Percentiles rank a stretch among this genome's conserved stretches.
These are phyloP conservation scores for Mythimna vitellina DNA, from an alignment of 2,888 invertebrate genomes.

Conservation along the genomic window DNA sequence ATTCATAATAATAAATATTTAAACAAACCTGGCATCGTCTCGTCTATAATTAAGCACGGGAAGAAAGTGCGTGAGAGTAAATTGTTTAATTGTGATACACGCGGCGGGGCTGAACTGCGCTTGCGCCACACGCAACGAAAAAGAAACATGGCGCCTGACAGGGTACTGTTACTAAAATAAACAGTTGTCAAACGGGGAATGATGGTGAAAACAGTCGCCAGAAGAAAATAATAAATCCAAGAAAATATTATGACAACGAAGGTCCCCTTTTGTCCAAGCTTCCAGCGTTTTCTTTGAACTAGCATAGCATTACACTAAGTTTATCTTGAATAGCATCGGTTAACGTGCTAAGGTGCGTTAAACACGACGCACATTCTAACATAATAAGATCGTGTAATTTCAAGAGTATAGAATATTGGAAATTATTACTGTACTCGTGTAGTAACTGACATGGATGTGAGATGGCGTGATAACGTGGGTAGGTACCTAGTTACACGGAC, in stretches of 20 bases:
- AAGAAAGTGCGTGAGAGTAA: constrained; percentile 86
- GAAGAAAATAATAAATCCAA: constrained; percentile 73
- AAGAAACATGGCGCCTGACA: constrained; percentile 67
- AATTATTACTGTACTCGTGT: constrained; percentile 59
- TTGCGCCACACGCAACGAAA: constrained; percentile 73
- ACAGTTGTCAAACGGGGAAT: constrained; percentile 71
- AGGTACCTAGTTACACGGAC: constrained; percentile 45
- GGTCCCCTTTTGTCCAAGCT: constrained; percentile 38
- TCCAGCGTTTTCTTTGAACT: constrained; percentile 21
- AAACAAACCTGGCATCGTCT: constrained; percentile 71
- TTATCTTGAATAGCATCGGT: constrained; percentile 45
- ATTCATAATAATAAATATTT: constrained; percentile 76
- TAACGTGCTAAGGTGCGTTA: constrained; percentile 35
- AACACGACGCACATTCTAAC: constrained; percentile 50
- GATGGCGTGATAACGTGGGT: constrained; percentile 52
- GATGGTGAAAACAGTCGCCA: constrained; percentile 71
- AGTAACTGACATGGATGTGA: constrained; percentile 53
- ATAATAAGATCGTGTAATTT: constrained; percentile 56
- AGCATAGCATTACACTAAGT: constrained; percentile 35
- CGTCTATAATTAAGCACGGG: constrained; percentile 78
- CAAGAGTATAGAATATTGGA: constrained; percentile 48
- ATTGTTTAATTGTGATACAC: constrained; percentile 84
- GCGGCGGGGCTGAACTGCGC: constrained; percentile 71
- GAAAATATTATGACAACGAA: constrained; percentile 70
- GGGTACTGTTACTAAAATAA: constrained; percentile 74